A percentile compares a stretch with the other conserved stretches of the same genome.
phyloP scores from a whole-genome alignment of 2,113 vertebrate genomes.

The Rhinoderma darwinii region DNA sequence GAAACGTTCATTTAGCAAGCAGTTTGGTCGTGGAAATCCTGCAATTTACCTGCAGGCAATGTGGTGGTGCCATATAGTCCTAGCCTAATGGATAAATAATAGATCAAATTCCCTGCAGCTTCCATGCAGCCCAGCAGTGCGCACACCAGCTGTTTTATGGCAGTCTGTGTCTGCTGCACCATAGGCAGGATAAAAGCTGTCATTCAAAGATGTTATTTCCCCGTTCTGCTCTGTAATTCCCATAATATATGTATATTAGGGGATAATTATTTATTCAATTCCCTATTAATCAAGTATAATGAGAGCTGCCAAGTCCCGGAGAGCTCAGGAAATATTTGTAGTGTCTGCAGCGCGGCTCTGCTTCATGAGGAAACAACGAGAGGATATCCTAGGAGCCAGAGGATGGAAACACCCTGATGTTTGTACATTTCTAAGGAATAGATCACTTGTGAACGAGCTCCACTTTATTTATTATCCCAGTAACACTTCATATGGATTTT shows the following conservation, averaged over 20 bases:
- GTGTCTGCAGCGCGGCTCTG: slow-evolving; percentile 1
- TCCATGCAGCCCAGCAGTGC: too few relatives aligned
- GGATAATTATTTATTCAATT: background rate
- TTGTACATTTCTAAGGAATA: background rate
- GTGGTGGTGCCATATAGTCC: too few relatives aligned
- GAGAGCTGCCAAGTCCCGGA: background rate
- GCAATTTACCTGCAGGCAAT: too few relatives aligned
- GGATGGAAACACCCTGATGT: background rate
- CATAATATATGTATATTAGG: background rate
- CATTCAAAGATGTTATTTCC: too few relatives aligned
- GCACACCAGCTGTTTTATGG: background rate
- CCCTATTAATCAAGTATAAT: background rate
- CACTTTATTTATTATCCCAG: too few relatives aligned
- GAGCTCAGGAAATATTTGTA: slow-evolving; percentile 36
- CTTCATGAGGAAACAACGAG: background rate
- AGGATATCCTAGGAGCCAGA: slow-evolving; percentile 17
- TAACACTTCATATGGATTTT: too few relatives aligned
- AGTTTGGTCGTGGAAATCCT: too few relatives aligned
- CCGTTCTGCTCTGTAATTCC: too few relatives aligned
- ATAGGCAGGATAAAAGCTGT: too few relatives aligned
- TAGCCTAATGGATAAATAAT: too few relatives aligned
- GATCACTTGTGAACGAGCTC: background rate
- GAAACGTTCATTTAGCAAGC: too few relatives aligned
- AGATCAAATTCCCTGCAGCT: too few relatives aligned
- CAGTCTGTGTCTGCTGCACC: background rate